A percentile compares a stretch with the other conserved stretches of the same genome.
Conservation (phyloP, 2,888 invertebrate species). For the Dasysyrphus albostriatus region DNA sequence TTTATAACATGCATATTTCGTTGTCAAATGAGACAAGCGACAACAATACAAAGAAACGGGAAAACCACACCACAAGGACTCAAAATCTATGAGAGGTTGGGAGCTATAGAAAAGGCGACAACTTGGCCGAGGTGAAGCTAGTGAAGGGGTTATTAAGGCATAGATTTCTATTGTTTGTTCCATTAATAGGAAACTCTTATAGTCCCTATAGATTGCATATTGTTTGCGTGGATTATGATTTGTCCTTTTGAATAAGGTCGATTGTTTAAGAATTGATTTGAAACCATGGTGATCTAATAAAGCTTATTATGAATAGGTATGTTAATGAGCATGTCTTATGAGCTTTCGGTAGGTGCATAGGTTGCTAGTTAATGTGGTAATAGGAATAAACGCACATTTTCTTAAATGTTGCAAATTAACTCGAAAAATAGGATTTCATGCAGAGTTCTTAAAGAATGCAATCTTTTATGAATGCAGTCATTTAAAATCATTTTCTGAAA, state of each 20-base stretch:
- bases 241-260: background rate
- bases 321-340: too few species aligned
- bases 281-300: too few species aligned
- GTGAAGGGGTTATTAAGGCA: background rate
- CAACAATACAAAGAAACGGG: slow-evolving; percentile 15
- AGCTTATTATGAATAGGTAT: too few species aligned
- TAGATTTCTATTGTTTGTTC: background rate
- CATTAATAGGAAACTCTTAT: slow-evolving; percentile 22
- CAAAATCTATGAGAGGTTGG: slow-evolving; percentile 1
- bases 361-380: too few species aligned
- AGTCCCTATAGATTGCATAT: slow-evolving; percentile 46
- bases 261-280: background rate
- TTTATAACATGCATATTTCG: slow-evolving; percentile 55
- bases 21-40: slow-evolving; percentile 50
- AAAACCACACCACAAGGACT: slow-evolving; percentile 14
- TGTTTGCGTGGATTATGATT: slow-evolving; percentile 35
- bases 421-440: too few species aligned
- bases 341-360: too few species aligned
- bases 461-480: too few species aligned
- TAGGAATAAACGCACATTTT: too few species aligned
- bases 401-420: too few species aligned
- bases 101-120: background rate
- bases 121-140: background rate
- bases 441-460: too few species aligned
- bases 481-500: too few species aligned